Evolutionary conservation across 2,113 vertebrate species (phyloP).

Genomic region (Lophius piscatorius): DNA sequence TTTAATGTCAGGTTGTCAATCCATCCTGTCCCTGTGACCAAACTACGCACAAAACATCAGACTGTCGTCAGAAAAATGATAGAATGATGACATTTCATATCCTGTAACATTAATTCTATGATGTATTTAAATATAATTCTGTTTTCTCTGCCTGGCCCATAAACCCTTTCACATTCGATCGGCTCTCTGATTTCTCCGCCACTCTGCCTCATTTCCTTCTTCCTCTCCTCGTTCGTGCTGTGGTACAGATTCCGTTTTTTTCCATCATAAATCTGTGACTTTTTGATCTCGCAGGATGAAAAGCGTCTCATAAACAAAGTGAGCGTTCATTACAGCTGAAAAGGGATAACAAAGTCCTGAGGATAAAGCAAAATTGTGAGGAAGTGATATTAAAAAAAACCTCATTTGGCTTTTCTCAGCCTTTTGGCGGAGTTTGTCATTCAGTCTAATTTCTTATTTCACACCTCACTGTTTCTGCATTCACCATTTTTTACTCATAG

Average conservation of each 20-base stretch:
- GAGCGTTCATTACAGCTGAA: conserved; percentile 23
- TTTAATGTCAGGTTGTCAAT: no score
- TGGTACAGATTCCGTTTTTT: not conserved
- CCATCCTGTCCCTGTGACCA: no score
- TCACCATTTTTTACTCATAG: conserved; percentile 1
- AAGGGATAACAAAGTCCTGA: conserved; percentile 31
- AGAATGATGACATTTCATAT: no score
- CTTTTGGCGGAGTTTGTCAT: conserved; percentile 27
- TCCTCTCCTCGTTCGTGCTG: not conserved
- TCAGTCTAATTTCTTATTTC: conserved; percentile 33
- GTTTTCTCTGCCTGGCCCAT: no score
- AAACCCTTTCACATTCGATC: no score
- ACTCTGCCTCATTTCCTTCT: no score
- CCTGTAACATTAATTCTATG: no score
- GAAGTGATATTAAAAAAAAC: conserved; percentile 19
- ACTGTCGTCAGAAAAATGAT: no score
- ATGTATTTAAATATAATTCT: no score
- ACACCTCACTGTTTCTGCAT: conserved; percentile 24
- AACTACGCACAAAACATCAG: no score
- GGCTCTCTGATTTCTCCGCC: no score
- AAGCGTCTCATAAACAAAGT: conserved; percentile 21
- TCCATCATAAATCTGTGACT: conserved; percentile 24
- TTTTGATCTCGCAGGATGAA: conserved; percentile 15
- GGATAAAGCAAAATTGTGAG: conserved; percentile 36
- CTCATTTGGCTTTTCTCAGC: conserved; percentile 1